Evolutionary conservation across 2,888 invertebrate species (phyloP), one percentile per base, ranked within the genome.

Genomic region (Pherbina coryleti): DNA sequence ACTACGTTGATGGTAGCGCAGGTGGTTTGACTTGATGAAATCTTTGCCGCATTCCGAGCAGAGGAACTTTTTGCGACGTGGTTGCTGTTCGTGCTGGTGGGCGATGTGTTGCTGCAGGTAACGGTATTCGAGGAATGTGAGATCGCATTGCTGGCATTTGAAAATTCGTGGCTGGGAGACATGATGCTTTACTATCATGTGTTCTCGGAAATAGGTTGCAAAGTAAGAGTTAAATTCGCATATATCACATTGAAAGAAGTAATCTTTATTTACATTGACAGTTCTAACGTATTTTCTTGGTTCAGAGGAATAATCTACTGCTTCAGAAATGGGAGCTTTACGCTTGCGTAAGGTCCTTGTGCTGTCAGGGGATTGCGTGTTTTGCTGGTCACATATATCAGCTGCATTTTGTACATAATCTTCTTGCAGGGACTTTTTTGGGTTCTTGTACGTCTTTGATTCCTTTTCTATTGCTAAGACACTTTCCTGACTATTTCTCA

Each of bases 201-300:
- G 76, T 19, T 31, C 28, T 4, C 76, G 76, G 37, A 62, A 76
- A n/a, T 76, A 67, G 7, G 76, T 76, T 51, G 76, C 76, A 70
- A 76, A 76, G 17, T 49, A 37, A 0, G 76, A 62, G 17, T 44
- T 76, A 25, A 57, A 76, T 7, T 49, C 55, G 51, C 76, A 76
- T 2, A 62, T 62, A 8, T 76, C 76, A 34, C 76, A 76, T 19
- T 57, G 76, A 49, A 76, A 76, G 53, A 70, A 76, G 62, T 70
- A 76, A 5, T 70, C 62, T 19, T 76, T 76, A 53, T 76, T 76
- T 49, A 60, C 55, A 60, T 76, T 76, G 3, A 76, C 64, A n/a
- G 70, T 76, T 14, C 76, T 70, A 14, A 76, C 49, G 53, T 76
- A 76, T 71, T 76, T 70, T 60, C 76, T 70, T 8, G 22, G 19